Base-by-base conservation (phyloP, 2,888 invertebrate species). In the Onchidella celtica region DNA sequence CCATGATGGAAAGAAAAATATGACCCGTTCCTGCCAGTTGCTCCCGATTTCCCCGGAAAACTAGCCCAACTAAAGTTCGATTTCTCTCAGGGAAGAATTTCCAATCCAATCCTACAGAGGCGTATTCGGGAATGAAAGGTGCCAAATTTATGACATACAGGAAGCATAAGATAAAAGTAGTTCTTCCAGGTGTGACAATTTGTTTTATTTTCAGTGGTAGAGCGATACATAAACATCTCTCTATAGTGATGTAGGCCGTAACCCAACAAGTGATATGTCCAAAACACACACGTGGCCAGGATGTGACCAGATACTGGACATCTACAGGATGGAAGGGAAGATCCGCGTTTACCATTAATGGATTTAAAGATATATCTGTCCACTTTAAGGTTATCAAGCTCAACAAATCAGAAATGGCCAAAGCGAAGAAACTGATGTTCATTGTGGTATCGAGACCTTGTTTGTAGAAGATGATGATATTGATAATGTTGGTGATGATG, bases 151-250 rank as follows among this genome's bases (percentile, higher is more conserved):
- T 47, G 0, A 47, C n/a, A 17, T 47, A 69, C 3, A 69, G 40
- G 14, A 27, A 1, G 32, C 69, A 69, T 6, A 69, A 14, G 2
- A 21, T 47, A 4, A 47, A 24, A 2, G 47, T 69, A 11, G 69
- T 69, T 29, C 1, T 29, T 40, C 47, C 47, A 17, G 47, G 27
- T 2, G 69, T 69, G 27, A 69, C 21, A 11, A 69, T 69, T 1
- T 47, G 69, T 47, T 69, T 69, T 3, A 69, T 21, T n/a, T 69
- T 69, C 69, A 69, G 3, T 1, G 69, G 69, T 11, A 69, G 1
- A 0, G 69, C 47, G 17, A 40, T 40, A 40, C 47, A 24, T 14
- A 69, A 6, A 29, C 21, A 69, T 24, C 69, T 40, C 29, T 69
- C 69, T 0, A 47, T 32, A n/a, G 69, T 69, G 17, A 69, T 40